Conservation (phyloP, 2,113 vertebrate species). For the Patagioenas fasciata region DNA sequence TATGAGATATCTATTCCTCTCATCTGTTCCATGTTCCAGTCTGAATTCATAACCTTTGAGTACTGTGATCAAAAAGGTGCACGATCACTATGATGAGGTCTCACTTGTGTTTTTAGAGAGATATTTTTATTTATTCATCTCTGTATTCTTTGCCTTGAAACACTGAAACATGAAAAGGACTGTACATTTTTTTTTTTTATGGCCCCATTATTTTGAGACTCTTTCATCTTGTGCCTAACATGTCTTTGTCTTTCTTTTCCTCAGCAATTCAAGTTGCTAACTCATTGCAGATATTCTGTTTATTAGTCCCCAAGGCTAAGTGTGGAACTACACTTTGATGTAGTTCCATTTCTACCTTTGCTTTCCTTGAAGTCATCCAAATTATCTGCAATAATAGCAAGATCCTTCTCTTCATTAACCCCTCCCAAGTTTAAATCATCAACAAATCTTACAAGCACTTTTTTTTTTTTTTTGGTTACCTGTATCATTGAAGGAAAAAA, state of each 20-base stretch:
- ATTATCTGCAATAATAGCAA: fast-evolving
- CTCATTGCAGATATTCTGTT: neutral
- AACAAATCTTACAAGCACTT: neutral
- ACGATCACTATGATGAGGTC: neutral
- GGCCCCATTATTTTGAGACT: neutral
- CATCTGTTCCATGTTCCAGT: neutral
- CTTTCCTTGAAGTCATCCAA: neutral
- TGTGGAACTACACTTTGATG: neutral
- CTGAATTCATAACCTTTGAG: neutral
- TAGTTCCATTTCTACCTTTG: neutral
- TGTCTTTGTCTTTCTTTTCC: neutral
- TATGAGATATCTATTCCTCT: neutral
- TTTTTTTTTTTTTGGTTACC: neutral
- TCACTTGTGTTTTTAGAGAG: neutral
- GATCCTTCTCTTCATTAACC: neutral
- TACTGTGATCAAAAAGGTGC: neutral
- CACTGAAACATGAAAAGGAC: neutral
- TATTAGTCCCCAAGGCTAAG: neutral
- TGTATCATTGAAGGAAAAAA: neutral
- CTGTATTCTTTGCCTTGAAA: neutral
- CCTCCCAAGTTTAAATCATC: neutral
- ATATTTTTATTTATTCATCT: neutral
- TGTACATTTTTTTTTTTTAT: neutral
- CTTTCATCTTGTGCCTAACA: neutral
- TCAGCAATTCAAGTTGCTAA: neutral